phyloP scores from a whole-genome alignment of 2,113 vertebrate species.

The Loxodonta africana region DNA sequence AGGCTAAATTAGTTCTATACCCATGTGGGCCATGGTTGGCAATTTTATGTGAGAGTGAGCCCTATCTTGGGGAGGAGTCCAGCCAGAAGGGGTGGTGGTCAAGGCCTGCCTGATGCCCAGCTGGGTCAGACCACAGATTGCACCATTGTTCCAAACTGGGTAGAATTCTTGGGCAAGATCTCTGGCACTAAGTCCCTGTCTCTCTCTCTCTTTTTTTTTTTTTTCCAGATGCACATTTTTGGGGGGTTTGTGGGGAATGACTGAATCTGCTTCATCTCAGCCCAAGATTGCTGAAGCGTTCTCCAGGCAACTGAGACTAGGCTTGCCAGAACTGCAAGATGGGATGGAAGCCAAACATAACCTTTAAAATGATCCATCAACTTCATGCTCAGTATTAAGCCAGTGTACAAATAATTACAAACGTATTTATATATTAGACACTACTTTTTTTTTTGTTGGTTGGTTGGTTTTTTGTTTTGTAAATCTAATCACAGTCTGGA shows the following conservation, averaged over 20 bases:
- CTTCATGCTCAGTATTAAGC: background rate
- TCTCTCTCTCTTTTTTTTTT: background rate
- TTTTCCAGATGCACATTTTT: background rate
- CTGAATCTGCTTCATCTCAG: background rate
- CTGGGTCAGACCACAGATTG: background rate
- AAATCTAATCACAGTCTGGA: background rate
- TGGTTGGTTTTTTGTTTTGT: background rate
- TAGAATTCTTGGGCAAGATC: constrained; percentile 38
- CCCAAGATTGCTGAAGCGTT: background rate
- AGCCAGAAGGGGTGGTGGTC: constrained; percentile 58
- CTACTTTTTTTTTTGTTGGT: background rate
- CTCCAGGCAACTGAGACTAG: background rate
- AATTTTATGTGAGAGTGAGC: constrained; percentile 81
- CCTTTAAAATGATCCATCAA: background rate
- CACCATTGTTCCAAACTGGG: background rate
- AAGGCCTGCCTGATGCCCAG: background rate
- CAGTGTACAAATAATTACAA: constrained; percentile 15
- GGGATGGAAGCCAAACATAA: background rate
- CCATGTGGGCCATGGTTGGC: constrained; percentile 83
- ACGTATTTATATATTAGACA: background rate
- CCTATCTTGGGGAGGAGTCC: constrained; percentile 83
- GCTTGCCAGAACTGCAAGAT: constrained; percentile 19
- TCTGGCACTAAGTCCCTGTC: background rate
- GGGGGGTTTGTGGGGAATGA: background rate
- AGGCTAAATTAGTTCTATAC: constrained; percentile 90